These are phyloP conservation scores for Gadopsis marmoratus DNA, from an alignment of 2,797 vertebrate species.

Conservation along the genomic window DNA sequence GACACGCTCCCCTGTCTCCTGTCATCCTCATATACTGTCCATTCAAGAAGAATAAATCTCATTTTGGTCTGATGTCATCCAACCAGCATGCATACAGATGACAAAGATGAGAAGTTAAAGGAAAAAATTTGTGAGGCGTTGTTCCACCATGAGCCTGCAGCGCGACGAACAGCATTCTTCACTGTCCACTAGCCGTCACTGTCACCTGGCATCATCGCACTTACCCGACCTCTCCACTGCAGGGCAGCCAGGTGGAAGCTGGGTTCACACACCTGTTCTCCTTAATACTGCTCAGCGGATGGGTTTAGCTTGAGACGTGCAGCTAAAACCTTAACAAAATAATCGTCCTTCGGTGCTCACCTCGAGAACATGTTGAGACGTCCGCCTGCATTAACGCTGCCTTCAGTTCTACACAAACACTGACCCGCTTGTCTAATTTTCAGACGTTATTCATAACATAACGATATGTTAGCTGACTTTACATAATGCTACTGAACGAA, in stretches of 20 bases:
- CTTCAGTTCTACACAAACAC: background rate
- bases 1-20: background rate
- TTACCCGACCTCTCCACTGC: background rate
- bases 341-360: background rate
- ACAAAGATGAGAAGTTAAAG: background rate
- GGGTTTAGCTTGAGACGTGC: background rate
- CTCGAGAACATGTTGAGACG: background rate
- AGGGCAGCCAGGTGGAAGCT: background rate
- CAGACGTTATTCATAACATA: too few species aligned
- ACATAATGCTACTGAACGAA: too few species aligned
- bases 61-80: background rate
- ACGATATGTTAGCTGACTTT: too few species aligned
- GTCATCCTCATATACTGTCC: background rate
- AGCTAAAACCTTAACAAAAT: background rate
- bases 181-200: too few species aligned
- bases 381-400: background rate
- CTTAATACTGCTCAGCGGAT: background rate
- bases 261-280: background rate
- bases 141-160: background rate
- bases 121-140: background rate
- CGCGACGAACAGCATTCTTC: background rate
- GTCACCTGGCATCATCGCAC: background rate
- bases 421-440: background rate
- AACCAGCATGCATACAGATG: too few species aligned
- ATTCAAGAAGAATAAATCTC: background rate